Evolutionary conservation across 2,888 invertebrate species (phyloP).

Genomic region (Eulithis testata): DNA sequence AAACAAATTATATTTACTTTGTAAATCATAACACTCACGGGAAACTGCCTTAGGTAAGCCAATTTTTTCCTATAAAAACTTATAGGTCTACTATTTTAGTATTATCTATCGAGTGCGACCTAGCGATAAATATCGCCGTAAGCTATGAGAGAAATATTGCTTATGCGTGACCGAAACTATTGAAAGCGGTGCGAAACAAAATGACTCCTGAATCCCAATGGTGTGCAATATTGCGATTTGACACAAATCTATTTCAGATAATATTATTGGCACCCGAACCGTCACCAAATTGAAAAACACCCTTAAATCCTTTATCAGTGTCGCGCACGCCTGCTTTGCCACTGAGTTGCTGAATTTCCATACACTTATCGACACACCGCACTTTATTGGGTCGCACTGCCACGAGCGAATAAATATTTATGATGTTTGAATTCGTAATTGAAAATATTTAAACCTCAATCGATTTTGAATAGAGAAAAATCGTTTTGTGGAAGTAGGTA

Average conservation of each 20-base stretch:
- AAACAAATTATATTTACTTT: not conserved
- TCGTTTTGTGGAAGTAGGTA: not conserved
- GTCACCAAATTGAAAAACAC: slow-evolving; percentile 65
- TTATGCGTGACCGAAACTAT: slow-evolving; percentile 37
- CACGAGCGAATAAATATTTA: slow-evolving; percentile 56
- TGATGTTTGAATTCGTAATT: slow-evolving; percentile 39
- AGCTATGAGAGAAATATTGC: slow-evolving; percentile 34
- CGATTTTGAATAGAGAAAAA: slow-evolving; percentile 6
- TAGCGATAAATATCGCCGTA: slow-evolving; percentile 15
- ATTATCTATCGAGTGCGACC: not conserved
- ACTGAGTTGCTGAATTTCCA: slow-evolving; percentile 62
- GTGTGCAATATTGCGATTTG: slow-evolving; percentile 35
- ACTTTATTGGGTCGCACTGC: slow-evolving; percentile 57
- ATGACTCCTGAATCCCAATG: slow-evolving; percentile 33
- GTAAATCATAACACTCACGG: not conserved
- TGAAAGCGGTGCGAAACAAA: slow-evolving; percentile 33
- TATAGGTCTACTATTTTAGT: slow-evolving; percentile 6
- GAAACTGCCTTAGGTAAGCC: not conserved
- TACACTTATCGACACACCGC: slow-evolving; percentile 64
- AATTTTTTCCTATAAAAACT: not conserved
- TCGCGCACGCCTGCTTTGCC: slow-evolving; percentile 61
- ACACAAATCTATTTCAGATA: slow-evolving; percentile 51
- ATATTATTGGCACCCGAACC: slow-evolving; percentile 57
- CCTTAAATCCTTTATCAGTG: slow-evolving; percentile 71
- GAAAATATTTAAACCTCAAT: slow-evolving; percentile 12